phyloP scores from a whole-genome alignment of 1,140 invertebrate genomes.

The Atta colombica region DNA sequence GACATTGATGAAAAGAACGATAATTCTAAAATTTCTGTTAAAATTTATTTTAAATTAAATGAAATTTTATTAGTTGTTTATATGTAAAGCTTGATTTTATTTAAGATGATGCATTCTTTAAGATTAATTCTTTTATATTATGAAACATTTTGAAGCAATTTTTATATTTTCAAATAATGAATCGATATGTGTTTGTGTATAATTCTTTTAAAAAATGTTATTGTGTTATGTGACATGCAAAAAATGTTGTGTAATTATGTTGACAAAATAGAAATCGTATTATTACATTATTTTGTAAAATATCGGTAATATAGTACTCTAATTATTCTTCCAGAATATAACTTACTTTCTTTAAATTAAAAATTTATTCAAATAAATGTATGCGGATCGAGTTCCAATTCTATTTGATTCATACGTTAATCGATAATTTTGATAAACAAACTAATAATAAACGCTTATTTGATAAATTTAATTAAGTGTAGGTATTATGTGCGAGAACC shows the following conservation, averaged over 20 bases:
- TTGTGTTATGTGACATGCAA: no score
- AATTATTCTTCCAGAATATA: background rate
- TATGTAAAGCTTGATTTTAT: background rate
- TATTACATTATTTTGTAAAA: background rate
- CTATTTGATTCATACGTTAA: background rate
- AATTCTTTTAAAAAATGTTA: background rate
- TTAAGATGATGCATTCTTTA: background rate
- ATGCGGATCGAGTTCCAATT: background rate
- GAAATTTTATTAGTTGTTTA: background rate
- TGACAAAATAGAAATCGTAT: background rate
- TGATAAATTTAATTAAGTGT: background rate
- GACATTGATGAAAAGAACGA: background rate
- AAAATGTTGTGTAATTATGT: background rate
- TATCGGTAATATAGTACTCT: slow-evolving; percentile 6
- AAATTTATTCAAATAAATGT: background rate
- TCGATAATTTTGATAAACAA: background rate
- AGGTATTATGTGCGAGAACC: background rate
- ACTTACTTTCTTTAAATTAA: background rate
- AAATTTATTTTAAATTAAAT: background rate
- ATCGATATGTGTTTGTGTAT: background rate
- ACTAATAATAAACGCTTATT: background rate
- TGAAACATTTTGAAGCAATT: background rate
- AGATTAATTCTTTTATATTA: background rate
- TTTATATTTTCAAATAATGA: background rate
- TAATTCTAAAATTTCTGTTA: background rate